A percentile compares a stretch with the other conserved stretches of the same genome.
phyloP scores from a whole-genome alignment of 2,888 invertebrate species.

The Amphimallon solstitiale region DNA sequence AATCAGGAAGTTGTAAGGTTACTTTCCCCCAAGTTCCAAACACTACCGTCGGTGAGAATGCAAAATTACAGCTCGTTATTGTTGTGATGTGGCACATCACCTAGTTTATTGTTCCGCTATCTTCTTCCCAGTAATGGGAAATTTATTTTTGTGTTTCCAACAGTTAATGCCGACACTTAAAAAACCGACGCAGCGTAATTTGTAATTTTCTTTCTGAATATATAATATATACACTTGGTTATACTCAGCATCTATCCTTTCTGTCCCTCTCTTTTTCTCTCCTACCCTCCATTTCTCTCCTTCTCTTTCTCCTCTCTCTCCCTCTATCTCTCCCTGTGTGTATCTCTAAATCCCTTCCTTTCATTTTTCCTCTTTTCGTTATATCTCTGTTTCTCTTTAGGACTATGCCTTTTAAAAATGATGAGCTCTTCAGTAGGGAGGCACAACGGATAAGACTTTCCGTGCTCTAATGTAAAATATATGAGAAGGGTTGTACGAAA shows the following conservation, averaged over 20 bases:
- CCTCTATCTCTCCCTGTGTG: no score
- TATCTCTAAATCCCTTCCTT: no score
- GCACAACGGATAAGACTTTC: slow-evolving; percentile 8
- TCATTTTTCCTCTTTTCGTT: neutral
- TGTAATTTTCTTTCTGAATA: slow-evolving; percentile 51
- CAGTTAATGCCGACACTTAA: slow-evolving; percentile 15
- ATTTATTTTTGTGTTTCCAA: slow-evolving; percentile 17
- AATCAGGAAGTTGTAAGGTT: neutral
- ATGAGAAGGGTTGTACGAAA: slow-evolving; percentile 21
- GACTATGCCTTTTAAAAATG: slow-evolving; percentile 52
- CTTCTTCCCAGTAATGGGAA: slow-evolving; percentile 1
- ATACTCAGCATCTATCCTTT: slow-evolving; percentile 4
- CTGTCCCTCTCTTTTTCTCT: neutral
- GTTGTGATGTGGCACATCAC: neutral
- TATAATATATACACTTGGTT: slow-evolving; percentile 48
- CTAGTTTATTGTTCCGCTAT: slow-evolving; percentile 14
- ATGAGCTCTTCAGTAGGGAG: slow-evolving; percentile 50
- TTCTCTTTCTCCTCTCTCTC: no score
- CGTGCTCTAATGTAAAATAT: slow-evolving; percentile 20
- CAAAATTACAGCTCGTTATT: slow-evolving; percentile 6
- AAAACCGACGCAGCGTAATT: slow-evolving; percentile 45
- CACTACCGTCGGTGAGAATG: neutral
- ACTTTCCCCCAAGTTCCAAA: neutral
- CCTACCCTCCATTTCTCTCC: neutral
- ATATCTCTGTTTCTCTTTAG: neutral